phyloP scores from a whole-genome alignment of 2,888 invertebrate species.

The Unio delphinus region DNA sequence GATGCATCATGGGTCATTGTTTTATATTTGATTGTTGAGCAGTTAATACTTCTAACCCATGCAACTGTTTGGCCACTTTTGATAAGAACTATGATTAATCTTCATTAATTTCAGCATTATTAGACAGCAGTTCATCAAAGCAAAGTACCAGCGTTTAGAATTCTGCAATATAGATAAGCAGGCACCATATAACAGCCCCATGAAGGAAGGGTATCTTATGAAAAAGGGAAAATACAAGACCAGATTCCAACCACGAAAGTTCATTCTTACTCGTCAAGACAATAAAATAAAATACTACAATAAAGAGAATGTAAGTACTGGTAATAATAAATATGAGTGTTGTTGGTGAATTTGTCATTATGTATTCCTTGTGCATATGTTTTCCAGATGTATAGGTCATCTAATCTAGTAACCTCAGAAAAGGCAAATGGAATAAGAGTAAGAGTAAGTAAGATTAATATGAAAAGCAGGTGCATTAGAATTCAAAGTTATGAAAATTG shows the following conservation, averaged over 20 bases:
- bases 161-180: slow-evolving; percentile 87
- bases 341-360: not conserved
- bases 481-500: no score
- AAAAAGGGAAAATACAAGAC: slow-evolving; percentile 91
- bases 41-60: no score
- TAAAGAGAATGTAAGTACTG: slow-evolving; percentile 71
- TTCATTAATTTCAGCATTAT: slow-evolving; percentile 79
- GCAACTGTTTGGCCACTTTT: no score
- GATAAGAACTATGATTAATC: no score
- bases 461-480: no score
- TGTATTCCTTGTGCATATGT: no score
- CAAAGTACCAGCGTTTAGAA: slow-evolving; percentile 91
- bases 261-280: slow-evolving; percentile 85
- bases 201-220: slow-evolving; percentile 88
- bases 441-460: no score
- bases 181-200: slow-evolving; percentile 77
- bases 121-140: slow-evolving; percentile 91
- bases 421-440: no score
- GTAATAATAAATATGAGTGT: not conserved
- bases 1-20: no score
- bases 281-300: slow-evolving; percentile 81
- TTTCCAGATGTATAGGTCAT: no score
- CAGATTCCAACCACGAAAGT: slow-evolving; percentile 86
- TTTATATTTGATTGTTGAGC: no score
- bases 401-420: no score